Evolutionary conservation across 2,797 vertebrate species (phyloP).

Genomic region (Loriculus beryllinus): DNA sequence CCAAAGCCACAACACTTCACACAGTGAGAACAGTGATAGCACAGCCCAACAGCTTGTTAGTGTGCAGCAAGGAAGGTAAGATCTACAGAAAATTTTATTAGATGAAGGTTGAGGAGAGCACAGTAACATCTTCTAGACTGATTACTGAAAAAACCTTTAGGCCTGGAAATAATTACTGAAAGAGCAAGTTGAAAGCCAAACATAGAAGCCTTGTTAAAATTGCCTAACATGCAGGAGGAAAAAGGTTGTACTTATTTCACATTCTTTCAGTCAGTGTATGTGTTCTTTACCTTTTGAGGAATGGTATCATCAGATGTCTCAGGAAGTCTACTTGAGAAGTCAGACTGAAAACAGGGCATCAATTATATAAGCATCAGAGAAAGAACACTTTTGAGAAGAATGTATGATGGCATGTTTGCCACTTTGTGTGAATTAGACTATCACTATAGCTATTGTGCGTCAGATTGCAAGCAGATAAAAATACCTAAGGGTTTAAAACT

Average conservation of each 20-base stretch:
- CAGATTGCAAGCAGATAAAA: neutral
- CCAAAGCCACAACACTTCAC: conserved; percentile 33
- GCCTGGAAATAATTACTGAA: conserved; percentile 34
- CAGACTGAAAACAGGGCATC: conserved; percentile 82
- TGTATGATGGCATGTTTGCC: neutral
- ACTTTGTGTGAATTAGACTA: neutral
- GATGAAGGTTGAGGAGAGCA: conserved; percentile 39
- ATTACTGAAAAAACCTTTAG: conserved; percentile 26
- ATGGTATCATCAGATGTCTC: conserved; percentile 77
- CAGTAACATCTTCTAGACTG: neutral
- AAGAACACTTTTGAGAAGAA: conserved; percentile 53
- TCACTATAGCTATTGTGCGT: neutral
- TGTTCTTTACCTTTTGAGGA: conserved; percentile 82
- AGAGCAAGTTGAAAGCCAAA: conserved; percentile 65
- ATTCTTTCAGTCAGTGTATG: conserved; percentile 39
- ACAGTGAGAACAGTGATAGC: conserved; percentile 49
- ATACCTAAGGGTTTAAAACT: neutral
- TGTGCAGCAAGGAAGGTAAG: conserved; percentile 55
- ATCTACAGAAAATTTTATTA: conserved; percentile 37
- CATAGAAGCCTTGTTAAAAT: conserved; percentile 71
- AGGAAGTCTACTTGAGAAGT: conserved; percentile 78
- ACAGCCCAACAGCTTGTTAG: conserved; percentile 71
- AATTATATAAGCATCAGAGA: conserved; percentile 75
- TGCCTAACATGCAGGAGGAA: conserved; percentile 75
- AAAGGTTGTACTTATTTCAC: conserved; percentile 37